Base-by-base conservation (phyloP, 2,113 vertebrate species). In the Pristiophorus japonicus region DNA sequence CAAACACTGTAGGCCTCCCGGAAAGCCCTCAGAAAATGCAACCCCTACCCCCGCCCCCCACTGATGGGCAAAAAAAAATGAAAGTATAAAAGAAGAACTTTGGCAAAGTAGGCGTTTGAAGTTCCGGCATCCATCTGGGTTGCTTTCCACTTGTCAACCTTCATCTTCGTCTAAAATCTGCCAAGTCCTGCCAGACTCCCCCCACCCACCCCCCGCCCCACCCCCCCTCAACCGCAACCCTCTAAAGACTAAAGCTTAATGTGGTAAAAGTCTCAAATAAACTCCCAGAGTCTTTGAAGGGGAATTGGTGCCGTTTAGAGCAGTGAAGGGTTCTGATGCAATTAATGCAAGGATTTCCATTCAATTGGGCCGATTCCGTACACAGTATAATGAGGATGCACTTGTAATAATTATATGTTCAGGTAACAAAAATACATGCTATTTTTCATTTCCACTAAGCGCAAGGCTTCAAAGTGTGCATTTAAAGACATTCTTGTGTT, bases 121-220 rank as follows among this genome's bases (percentile, higher is more conserved):
- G 96, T 96, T 96, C 96, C 96, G 96, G 96, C 96, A 97, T 96
- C 97, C 96, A 97, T 96, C 97, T 96, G 97, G 98, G 97, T 97
- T 97, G 96, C 97, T 98, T 97, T 97, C 97, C 97, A 97, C 98
- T 97, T 98, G 97, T 98, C 98, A 97, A 96, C 94, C 96, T 97
- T 96, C 95, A 97, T 97, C 96, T 96, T 97, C 96, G 96, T 97
- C 97, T 97, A 96, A 97, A 45, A 73, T 20, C 65, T 70, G 65
- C 22, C 66, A 38, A 16, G 45, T 24, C n/a, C 63, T 55, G 7
- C 91, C 62, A 24, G 18, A 59, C 42, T 24, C 87, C 24, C 47
- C 45, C 67, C 67, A 73, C 2, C 51, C 6, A n/a, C 24, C 70
- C 2, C 70, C 24, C 24, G 3, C 70, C 18, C 18, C 38, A 14